Evolutionary conservation across 2,113 vertebrate genomes (phyloP), one percentile per base, ranked within the genome.

Genomic region (Gadus chalcogrammus): DNA sequence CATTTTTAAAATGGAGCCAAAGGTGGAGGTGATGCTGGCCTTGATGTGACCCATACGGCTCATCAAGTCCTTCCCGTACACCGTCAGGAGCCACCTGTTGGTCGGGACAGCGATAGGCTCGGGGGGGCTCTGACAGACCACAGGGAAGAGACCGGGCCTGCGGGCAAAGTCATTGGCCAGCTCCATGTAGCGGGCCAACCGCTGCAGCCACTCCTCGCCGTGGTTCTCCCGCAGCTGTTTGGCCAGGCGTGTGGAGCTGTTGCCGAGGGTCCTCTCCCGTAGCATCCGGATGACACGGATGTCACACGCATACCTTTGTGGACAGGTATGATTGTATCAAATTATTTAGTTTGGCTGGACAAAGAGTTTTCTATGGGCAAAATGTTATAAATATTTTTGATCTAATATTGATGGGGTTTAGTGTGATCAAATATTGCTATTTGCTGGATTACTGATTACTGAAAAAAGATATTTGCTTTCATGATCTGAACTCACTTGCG

Each of bases 291-390:
- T 69, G 22, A 75, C 72, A 15, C 53, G 48, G 2, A 65, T 59
- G 18, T 70, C 73, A 70, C 73, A 75, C 17, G 68, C 74, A 75
- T 61, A 70, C 22, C 63, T 76, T 16, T 3, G 20, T 20, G 20
- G 20, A 20, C 20, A 20, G 20, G 20, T 20, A 20, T 20, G 20
- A 20, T 20, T 20, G 20, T 20, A 20, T 20, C 20, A 20, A 20
- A 20, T 20, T 20, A 20, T 20, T 20, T 20, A 20, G 20, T 20
- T 20, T 20, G 20, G 20, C 20, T 20, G 20, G 20, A 20, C 20
- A 20, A 20, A 20, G 20, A 20, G 20, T 20, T 20, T 20, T 20
- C 20, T 20, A 20, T 20, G 20, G 20, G 20, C 20, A 20, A 20
- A 20, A 20, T 20, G 20, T 20, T 20, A 20, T 20, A 20, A 20